These are phyloP conservation scores for Gymnocheta viridis DNA, from an alignment of 2,888 invertebrate species.

Conservation along the genomic window DNA sequence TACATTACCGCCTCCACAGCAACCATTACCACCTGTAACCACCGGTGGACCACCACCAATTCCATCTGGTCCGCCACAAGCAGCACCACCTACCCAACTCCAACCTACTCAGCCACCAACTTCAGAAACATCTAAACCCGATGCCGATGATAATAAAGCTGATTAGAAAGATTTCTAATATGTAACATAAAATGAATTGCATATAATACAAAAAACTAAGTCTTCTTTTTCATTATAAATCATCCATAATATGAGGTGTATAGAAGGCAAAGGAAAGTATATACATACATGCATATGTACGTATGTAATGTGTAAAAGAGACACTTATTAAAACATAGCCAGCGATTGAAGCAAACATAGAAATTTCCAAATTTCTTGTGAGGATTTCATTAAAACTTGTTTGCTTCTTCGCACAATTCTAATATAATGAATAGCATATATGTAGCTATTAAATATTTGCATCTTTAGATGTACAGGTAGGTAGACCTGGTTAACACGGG, in stretches of 20 bases:
- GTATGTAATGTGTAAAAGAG: too few relatives aligned
- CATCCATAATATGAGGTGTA: background rate
- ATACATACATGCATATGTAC: too few relatives aligned
- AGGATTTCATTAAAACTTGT: too few relatives aligned
- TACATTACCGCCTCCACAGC: slow-evolving; percentile 67
- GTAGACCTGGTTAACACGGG: too few relatives aligned
- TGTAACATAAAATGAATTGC: background rate
- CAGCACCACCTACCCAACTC: slow-evolving; percentile 61
- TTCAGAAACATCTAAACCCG: slow-evolving; percentile 74
- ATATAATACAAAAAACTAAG: slow-evolving; percentile 20
- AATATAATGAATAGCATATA: too few relatives aligned
- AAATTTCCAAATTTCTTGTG: too few relatives aligned
- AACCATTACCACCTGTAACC: slow-evolving; percentile 62
- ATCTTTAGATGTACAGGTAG: too few relatives aligned
- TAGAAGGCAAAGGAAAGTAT: too few relatives aligned
- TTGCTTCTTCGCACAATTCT: too few relatives aligned
- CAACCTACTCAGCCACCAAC: slow-evolving; percentile 31
- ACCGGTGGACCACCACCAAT: slow-evolving; percentile 59
- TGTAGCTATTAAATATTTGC: too few relatives aligned
- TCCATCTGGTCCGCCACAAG: slow-evolving; percentile 69
- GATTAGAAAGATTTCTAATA: slow-evolving; percentile 73
- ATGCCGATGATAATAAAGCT: slow-evolving; percentile 80
- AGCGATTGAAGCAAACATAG: too few relatives aligned
- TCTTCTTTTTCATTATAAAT: slow-evolving; percentile 44
- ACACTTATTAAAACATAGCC: too few relatives aligned